A percentile compares a stretch with the other conserved stretches of the same genome.
These are phyloP conservation scores for Ctenosaura bakeri DNA, from an alignment of 2,797 vertebrate genomes.

Conservation along the genomic window DNA sequence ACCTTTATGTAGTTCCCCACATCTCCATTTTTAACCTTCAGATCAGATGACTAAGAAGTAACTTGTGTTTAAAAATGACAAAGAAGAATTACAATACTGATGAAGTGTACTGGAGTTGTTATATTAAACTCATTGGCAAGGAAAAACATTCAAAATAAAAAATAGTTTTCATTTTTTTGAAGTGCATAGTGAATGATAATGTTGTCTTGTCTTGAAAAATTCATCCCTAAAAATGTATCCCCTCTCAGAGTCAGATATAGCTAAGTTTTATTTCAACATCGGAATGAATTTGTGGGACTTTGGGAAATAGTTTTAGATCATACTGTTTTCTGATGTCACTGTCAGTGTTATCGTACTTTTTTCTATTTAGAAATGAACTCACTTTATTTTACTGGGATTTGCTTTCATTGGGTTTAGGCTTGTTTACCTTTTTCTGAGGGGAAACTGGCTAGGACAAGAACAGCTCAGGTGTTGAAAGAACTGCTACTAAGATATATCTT, in stretches of 20 bases:
- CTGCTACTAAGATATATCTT: background rate
- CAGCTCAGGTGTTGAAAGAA: no score
- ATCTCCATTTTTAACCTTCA: background rate
- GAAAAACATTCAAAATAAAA: background rate
- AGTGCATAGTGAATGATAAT: background rate
- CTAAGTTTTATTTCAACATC: background rate
- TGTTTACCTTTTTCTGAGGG: no score
- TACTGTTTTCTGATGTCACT: background rate
- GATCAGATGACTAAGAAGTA: background rate
- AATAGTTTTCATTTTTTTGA: background rate
- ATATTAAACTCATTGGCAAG: no score
- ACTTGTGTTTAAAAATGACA: background rate
- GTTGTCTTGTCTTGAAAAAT: no score
- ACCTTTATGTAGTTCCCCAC: background rate
- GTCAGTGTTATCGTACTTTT: background rate
- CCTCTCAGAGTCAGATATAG: background rate
- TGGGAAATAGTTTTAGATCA: background rate
- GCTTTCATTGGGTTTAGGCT: no score
- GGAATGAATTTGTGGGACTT: background rate
- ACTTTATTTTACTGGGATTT: no score
- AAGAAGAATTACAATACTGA: background rate
- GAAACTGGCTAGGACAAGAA: background rate
- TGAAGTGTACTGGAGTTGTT: background rate
- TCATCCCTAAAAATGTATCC: background rate
- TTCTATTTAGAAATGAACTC: background rate